Evolutionary conservation across 2,888 invertebrate genomes (phyloP), one percentile per base, ranked within the genome.

Genomic region (Xylocampa areola): DNA sequence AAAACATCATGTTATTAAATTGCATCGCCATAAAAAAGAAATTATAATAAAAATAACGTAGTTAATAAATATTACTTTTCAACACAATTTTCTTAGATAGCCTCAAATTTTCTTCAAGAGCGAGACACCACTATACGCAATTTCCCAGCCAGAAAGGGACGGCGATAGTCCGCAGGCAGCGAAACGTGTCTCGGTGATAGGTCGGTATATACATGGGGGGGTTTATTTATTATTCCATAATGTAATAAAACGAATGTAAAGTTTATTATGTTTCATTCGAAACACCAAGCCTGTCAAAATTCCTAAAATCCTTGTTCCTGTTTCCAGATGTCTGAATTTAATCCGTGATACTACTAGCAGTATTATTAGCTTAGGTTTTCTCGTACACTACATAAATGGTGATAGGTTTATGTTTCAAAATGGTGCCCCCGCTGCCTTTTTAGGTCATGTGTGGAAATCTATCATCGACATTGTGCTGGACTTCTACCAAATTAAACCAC

Each of bases 211-310:
- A 87, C 82, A 87, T 80, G 83, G 82, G 81, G 84, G 83, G 89
- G 86, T 87, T 90, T 86, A 90, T 91, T 92, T 90, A 92, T 88
- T 92, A 92, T 92, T 92, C 92, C 90, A 90, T 90, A 90, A 90
- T 90, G 88, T 91, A 90, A 91, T 88, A 91, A 82, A 92, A 91
- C 87, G 81, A 86, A 87, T 92, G 91, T 91, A 91, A 91, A 91
- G 89, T 90, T 91, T 68, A 27, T 35, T 61, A 73, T 87, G 86
- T 90, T 90, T 91, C 76, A 90, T 88, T 90, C 37, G 40, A 48
- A 50, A 19, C 13, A n/a, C 58, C 59, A 53, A 16, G 4, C 21
- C 44, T 33, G 6, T 39, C n/a, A 0, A 47, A 47, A 32, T 17
- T 64, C 69, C 73, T 55, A 16, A 7, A 35, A 21, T 51, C 48